phyloP scores from a whole-genome alignment of 2,797 vertebrate species.

The Capromys pilorides region DNA sequence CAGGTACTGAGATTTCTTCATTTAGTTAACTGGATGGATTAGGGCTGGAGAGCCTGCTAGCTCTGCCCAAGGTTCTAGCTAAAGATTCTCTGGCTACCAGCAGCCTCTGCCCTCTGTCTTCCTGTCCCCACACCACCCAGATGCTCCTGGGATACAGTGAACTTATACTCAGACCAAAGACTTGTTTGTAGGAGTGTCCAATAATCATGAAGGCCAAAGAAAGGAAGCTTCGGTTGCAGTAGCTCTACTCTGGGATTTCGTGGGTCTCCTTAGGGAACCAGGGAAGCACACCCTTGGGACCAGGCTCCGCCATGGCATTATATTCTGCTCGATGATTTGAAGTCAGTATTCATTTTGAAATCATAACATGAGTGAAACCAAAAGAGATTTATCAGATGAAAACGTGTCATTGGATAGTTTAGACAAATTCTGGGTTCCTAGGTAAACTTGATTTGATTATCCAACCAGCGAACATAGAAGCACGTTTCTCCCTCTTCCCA shows the following conservation, averaged over 20 bases:
- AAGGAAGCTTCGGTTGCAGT: neutral
- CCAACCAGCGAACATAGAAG: neutral
- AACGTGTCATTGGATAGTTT: neutral
- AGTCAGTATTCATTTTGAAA: slow-evolving; percentile 5
- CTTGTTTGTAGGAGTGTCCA: neutral
- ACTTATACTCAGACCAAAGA: neutral
- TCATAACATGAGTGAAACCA: neutral
- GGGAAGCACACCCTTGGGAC: neutral
- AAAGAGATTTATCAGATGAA: neutral
- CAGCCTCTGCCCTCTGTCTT: no score
- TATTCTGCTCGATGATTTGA: neutral
- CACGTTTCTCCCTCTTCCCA: neutral
- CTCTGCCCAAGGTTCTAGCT: neutral
- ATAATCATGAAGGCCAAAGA: neutral
- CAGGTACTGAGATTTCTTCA: neutral
- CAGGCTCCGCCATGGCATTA: neutral
- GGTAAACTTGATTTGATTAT: neutral
- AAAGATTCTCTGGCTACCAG: neutral
- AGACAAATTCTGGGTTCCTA: neutral
- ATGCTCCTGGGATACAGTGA: neutral
- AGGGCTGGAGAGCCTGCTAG: neutral
- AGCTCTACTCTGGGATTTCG: neutral
- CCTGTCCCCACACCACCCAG: neutral
- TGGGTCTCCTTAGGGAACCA: neutral
- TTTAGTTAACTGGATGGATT: slow-evolving; percentile 52